phyloP scores from a whole-genome alignment of 2,113 vertebrate species.

The Myocastor coypus region DNA sequence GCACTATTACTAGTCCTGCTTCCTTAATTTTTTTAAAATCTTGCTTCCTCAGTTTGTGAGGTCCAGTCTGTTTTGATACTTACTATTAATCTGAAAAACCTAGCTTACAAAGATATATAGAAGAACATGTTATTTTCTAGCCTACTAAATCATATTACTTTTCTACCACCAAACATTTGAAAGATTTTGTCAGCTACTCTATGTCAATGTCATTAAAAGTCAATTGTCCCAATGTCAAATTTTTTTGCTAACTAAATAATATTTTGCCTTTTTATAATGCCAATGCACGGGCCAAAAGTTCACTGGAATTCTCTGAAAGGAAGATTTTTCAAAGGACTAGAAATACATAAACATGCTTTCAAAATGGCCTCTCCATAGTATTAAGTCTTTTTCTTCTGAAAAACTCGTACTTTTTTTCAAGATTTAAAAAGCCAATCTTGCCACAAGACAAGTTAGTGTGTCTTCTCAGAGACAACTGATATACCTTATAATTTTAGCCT shows the following conservation, averaged over 20 bases:
- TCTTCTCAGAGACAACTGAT: slow-evolving; percentile 9
- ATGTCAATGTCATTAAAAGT: neutral
- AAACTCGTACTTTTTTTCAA: neutral
- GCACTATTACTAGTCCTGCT: slow-evolving; percentile 10
- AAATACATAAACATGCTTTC: slow-evolving; percentile 18
- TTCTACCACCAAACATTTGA: neutral
- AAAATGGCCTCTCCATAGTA: slow-evolving; percentile 42
- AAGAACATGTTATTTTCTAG: neutral
- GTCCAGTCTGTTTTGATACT: neutral
- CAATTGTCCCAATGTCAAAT: neutral
- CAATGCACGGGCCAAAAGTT: neutral
- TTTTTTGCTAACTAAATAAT: slow-evolving; percentile 38
- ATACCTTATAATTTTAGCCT: neutral
- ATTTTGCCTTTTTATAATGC: slow-evolving; percentile 29
- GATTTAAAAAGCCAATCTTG: slow-evolving; percentile 28
- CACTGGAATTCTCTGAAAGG: neutral
- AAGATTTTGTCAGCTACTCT: neutral
- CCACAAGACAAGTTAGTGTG: neutral
- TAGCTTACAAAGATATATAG: neutral
- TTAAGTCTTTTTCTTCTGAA: slow-evolving; percentile 12
- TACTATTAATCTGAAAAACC: slow-evolving; percentile 32
- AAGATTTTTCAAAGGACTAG: slow-evolving; percentile 46
- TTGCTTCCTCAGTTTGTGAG: slow-evolving; percentile 10
- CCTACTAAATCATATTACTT: neutral
- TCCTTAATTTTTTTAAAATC: slow-evolving; percentile 17